Percentiles rank a stretch among this genome's conserved stretches.
phyloP scores from a whole-genome alignment of 2,797 vertebrate genomes.

The Paramormyrops hopkinsi region DNA sequence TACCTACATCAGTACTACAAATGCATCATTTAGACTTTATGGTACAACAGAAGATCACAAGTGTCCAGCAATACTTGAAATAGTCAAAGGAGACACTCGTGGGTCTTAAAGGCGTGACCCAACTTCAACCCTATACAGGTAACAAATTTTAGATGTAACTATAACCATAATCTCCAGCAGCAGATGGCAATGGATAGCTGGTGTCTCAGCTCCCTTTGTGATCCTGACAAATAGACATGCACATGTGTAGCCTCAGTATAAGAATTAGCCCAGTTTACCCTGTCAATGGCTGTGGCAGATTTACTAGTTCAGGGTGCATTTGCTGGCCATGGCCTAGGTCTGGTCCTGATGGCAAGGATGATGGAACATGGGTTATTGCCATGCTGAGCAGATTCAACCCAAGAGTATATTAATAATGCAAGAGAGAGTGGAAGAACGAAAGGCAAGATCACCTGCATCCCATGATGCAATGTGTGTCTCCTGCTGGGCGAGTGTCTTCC shows the following conservation, averaged over 20 bases:
- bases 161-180: neutral
- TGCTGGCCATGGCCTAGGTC: neutral
- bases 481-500: constrained; percentile 3
- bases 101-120: neutral
- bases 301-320: neutral
- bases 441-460: neutral
- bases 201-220: neutral
- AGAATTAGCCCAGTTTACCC: neutral
- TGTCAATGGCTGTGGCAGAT: neutral
- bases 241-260: neutral
- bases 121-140: neutral
- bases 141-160: neutral
- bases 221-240: neutral
- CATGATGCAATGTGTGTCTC: neutral
- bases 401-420: constrained; percentile 4
- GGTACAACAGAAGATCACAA: neutral
- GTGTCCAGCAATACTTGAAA: neutral
- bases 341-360: neutral
- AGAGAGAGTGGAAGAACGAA: neutral
- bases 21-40: neutral
- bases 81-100: neutral
- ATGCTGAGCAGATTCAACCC: neutral
- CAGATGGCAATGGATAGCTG: neutral
- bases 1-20: neutral
- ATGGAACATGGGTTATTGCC: neutral